phyloP scores from a whole-genome alignment of 2,797 vertebrate species.

The Molothrus ater region DNA sequence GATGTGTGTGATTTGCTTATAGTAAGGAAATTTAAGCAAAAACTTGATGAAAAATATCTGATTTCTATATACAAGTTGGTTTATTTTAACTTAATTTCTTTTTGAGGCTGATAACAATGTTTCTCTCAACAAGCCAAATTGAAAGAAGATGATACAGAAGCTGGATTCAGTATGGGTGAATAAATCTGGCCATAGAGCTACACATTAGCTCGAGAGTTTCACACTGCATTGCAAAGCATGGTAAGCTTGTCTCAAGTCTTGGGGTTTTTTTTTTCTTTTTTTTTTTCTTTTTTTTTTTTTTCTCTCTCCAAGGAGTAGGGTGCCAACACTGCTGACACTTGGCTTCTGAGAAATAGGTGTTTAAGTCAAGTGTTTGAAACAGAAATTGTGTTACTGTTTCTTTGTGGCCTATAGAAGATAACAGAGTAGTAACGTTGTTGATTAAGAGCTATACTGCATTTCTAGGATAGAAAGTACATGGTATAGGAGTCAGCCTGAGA shows the following conservation, averaged over 20 bases:
- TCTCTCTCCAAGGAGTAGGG: background rate
- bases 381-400: constrained; percentile 43
- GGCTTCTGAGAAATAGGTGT: constrained; percentile 40
- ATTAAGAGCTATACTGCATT: background rate
- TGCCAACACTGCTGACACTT: background rate
- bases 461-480: background rate
- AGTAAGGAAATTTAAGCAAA: background rate
- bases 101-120: background rate
- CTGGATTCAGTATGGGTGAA: background rate
- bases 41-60: background rate
- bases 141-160: background rate
- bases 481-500: background rate
- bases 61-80: background rate
- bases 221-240: background rate
- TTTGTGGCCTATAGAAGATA: background rate
- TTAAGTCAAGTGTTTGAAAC: constrained; percentile 26
- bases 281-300: fast-evolving
- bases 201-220: background rate
- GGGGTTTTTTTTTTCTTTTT: fast-evolving
- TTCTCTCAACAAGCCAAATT: background rate
- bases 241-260: background rate
- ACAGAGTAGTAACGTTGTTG: background rate
- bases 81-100: background rate
- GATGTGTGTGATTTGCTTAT: background rate
- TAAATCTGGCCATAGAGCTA: background rate